Conservation (phyloP, 2,888 invertebrate species). For the Allacma fusca region DNA sequence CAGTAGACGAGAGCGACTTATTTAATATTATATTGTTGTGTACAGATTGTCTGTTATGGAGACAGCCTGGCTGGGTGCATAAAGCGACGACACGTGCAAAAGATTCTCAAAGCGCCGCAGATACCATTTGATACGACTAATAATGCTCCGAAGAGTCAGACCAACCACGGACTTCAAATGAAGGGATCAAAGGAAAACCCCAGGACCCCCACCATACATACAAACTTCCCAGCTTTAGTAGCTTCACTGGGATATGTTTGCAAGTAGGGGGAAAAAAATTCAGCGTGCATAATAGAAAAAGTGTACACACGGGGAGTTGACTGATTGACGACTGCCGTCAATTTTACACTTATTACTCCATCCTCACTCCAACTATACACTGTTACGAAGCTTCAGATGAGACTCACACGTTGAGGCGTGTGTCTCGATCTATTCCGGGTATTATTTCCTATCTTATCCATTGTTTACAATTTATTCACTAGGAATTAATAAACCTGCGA, state of each 20-base stretch:
- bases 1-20: conserved; percentile 20
- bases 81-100: conserved; percentile 50
- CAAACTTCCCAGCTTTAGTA: background rate
- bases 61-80: conserved; percentile 33
- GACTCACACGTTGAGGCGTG: conserved; percentile 7
- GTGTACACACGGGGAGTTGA: conserved; percentile 6
- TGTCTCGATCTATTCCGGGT: conserved; percentile 6
- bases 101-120: conserved; percentile 44
- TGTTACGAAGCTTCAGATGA: background rate
- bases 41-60: conserved; percentile 35
- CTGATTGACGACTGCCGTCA: conserved; percentile 33
- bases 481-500: background rate
- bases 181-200: conserved; percentile 41
- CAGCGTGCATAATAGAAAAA: background rate
- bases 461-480: conserved; percentile 12
- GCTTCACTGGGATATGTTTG: background rate
- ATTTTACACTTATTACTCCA: conserved; percentile 32
- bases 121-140: conserved; percentile 45
- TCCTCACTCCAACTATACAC: background rate
- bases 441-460: conserved; percentile 4
- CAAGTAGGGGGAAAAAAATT: conserved; percentile 8
- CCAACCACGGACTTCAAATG: conserved; percentile 39
- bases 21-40: conserved; percentile 33
- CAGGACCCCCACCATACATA: background rate
- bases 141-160: conserved; percentile 38